Base-by-base conservation (phyloP, 2,888 invertebrate genomes). In the Phytoseiulus persimilis region DNA sequence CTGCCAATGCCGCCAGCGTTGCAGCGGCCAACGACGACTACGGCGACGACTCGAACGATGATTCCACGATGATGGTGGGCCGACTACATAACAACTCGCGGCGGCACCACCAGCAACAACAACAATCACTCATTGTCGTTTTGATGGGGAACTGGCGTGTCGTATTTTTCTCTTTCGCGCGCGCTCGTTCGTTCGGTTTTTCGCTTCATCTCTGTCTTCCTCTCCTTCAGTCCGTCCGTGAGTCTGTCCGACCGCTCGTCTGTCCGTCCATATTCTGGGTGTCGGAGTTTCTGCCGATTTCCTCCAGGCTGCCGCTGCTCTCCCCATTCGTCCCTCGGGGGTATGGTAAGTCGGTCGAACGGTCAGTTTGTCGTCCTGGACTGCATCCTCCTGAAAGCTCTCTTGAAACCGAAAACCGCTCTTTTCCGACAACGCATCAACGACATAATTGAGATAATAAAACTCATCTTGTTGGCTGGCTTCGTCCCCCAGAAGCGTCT, bases 71-170 rank as follows among this genome's bases (percentile, higher is more conserved):
- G 65, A 65, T 65, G 65, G 65, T 65, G 65, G 65, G 65, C 65
- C 65, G 65, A 65, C 14, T 65, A 65, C 65, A 65, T 65, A 23
- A 65, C 65, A 65, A 65, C 65, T 65, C 5, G 65, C 39, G 9
- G 39, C 39, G 39, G 39, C 65, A 65, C 18, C 65, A 65, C 5
- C 65, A 28, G 18, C 65, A 28, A 65, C 65, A 65, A 65, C 65
- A 65, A 65, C 65, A 65, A 65, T 65, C 65, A 65, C 65, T 65
- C 65, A 65, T 65, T 65, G 65, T 65, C 65, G 65, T 65, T 65
- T 65, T 65, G 65, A 65, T 65, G 65, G 65, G 65, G 28, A 65
- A 65, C 65, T 65, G 65, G 65, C 65, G 65, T 65, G 65, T 65
- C 65, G 65, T 18, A 6, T 65, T 65, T 65, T 65, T 65, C 65